Percentiles rank a stretch among this genome's conserved stretches.
These are phyloP conservation scores for Syngnathoides biaculeatus DNA, from an alignment of 2,113 vertebrate genomes.

Conservation along the genomic window DNA sequence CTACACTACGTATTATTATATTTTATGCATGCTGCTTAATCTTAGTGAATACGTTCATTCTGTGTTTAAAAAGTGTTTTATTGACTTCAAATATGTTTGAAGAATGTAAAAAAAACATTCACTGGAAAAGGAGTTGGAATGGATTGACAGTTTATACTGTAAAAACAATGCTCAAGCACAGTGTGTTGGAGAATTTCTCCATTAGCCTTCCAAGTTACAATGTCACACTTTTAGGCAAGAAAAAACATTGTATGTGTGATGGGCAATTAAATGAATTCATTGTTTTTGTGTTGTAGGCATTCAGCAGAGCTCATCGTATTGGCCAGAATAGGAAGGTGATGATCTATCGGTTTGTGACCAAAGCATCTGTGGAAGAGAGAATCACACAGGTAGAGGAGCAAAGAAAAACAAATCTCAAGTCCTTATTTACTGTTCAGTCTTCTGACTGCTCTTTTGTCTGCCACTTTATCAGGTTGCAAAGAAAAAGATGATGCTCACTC, in stretches of 20 bases:
- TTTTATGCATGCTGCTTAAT: too few relatives aligned
- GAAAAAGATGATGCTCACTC: constrained; percentile 99
- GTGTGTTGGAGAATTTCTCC: too few relatives aligned
- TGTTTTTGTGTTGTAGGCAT: constrained; percentile 74
- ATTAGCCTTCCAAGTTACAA: too few relatives aligned
- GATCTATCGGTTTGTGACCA: constrained; percentile 98
- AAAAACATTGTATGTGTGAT: too few relatives aligned
- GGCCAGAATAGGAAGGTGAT: constrained; percentile 98
- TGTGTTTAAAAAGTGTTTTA: background rate
- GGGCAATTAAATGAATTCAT: too few relatives aligned
- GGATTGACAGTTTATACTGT: too few relatives aligned
- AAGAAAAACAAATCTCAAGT: background rate
- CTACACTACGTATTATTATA: too few relatives aligned
- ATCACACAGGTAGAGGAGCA: constrained; percentile 83
- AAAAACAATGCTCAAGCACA: too few relatives aligned
- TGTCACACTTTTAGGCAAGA: too few relatives aligned
- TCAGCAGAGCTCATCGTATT: constrained; percentile 97
- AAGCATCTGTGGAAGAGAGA: constrained; percentile 94
- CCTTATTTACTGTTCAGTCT: background rate
- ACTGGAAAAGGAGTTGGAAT: too few relatives aligned
- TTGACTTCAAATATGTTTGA: background rate
- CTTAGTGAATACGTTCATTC: background rate
- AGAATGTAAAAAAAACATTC: too few relatives aligned
- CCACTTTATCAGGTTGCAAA: constrained; percentile 81
- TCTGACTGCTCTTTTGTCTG: background rate